Conservation (phyloP, 2,797 vertebrate genomes). For the Hippocampus kuda region DNA sequence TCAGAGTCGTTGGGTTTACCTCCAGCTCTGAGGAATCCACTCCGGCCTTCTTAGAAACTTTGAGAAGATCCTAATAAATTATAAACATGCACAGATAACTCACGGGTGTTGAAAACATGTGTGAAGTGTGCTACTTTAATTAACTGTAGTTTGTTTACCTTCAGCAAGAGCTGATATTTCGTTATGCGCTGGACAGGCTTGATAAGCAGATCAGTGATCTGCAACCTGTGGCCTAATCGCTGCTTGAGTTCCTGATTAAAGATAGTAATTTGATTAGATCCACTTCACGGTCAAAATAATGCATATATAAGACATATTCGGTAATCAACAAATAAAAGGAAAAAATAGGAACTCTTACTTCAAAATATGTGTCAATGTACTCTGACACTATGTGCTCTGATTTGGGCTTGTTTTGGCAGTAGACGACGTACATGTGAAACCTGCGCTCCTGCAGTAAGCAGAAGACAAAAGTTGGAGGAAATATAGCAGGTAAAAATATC, state of each 20-base stretch:
- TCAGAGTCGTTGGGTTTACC: slow-evolving; percentile 59
- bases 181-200: slow-evolving; percentile 98
- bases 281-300: neutral
- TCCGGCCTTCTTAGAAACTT: slow-evolving; percentile 89
- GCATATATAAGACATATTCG: neutral
- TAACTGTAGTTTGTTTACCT: slow-evolving; percentile 63
- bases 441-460: slow-evolving; percentile 77
- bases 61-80: slow-evolving; percentile 81
- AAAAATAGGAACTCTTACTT: slow-evolving; percentile 69
- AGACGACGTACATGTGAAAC: slow-evolving; percentile 98
- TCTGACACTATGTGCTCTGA: slow-evolving; percentile 98
- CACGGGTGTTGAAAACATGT: neutral
- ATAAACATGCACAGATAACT: neutral
- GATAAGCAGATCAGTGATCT: slow-evolving; percentile 91
- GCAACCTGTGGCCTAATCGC: slow-evolving; percentile 87
- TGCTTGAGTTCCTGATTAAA: slow-evolving; percentile 85
- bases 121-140: neutral
- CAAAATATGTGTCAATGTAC: slow-evolving; percentile 98
- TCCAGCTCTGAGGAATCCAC: slow-evolving; percentile 84
- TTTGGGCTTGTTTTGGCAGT: slow-evolving; percentile 99
- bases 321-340: neutral
- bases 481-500: neutral
- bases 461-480: slow-evolving; percentile 7
- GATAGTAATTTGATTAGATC: neutral
- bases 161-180: slow-evolving; percentile 95